Conservation (phyloP, 2,797 vertebrate genomes). For the Perodicticus potto region DNA sequence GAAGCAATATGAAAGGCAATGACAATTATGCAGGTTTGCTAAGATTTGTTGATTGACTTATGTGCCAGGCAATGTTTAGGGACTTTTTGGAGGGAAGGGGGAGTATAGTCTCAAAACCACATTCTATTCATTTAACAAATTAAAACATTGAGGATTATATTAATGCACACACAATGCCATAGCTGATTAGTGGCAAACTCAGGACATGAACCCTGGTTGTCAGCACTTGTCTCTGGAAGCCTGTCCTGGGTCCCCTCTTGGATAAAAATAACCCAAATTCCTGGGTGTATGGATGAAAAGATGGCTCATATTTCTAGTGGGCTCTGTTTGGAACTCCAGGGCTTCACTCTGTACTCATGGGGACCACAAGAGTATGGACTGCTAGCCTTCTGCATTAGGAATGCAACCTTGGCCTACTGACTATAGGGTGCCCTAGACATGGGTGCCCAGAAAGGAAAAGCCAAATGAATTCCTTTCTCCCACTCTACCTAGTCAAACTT, state of each 20-base stretch:
- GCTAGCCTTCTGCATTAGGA: neutral
- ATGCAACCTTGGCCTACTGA: neutral
- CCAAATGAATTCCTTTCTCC: neutral
- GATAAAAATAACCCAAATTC: neutral
- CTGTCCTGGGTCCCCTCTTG: neutral
- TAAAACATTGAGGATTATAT: neutral
- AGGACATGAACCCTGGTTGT: neutral
- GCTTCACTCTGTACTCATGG: neutral
- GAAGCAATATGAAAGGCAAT: neutral
- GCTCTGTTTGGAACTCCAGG: neutral
- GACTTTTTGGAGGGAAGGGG: neutral
- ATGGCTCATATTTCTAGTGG: neutral
- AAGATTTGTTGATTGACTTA: neutral
- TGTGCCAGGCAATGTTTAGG: neutral
- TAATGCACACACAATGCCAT: neutral
- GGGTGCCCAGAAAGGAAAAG: neutral
- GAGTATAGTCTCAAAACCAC: neutral
- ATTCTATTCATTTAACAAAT: neutral
- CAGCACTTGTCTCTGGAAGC: neutral
- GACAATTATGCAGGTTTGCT: neutral
- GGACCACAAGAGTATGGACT: neutral
- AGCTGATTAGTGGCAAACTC: neutral
- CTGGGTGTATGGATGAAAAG: neutral
- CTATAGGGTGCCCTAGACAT: neutral
- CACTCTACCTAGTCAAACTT: neutral